phyloP scores from a whole-genome alignment of 2,113 vertebrate genomes.

The Mesocricetus auratus region DNA sequence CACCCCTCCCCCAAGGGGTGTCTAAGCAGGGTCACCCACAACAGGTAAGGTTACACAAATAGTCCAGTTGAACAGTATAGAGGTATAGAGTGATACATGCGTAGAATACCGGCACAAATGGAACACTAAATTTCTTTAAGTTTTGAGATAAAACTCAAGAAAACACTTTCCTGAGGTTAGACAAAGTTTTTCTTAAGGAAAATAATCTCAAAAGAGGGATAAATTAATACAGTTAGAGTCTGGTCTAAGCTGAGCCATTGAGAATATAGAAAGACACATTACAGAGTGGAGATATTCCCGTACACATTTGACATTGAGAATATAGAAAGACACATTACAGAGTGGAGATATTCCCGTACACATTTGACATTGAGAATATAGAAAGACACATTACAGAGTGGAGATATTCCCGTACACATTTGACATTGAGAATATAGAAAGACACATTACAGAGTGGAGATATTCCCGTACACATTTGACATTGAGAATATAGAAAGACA shows the following conservation, averaged over 20 bases:
- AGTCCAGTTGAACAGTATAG: not conserved
- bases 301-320: too few species aligned
- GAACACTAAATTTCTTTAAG: constrained; percentile 35
- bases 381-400: not conserved
- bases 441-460: not conserved
- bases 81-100: not conserved
- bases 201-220: constrained; percentile 1
- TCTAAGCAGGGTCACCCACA: too few species aligned
- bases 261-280: constrained; percentile 13
- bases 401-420: too few species aligned
- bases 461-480: too few species aligned
- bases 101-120: not conserved
- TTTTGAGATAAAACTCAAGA: constrained; percentile 14
- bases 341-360: too few species aligned
- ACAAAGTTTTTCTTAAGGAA: constrained; percentile 24
- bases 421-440: constrained; percentile 10
- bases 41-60: not conserved
- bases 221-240: not conserved
- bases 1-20: too few species aligned
- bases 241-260: not conserved
- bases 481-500: constrained; percentile 19
- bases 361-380: constrained; percentile 18
- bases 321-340: not conserved
- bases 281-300: constrained; percentile 9
- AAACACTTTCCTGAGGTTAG: not conserved